Evolutionary conservation across 2,113 vertebrate genomes (phyloP), one percentile per base, ranked within the genome.

Genomic region (Actenoides lindsayi): DNA sequence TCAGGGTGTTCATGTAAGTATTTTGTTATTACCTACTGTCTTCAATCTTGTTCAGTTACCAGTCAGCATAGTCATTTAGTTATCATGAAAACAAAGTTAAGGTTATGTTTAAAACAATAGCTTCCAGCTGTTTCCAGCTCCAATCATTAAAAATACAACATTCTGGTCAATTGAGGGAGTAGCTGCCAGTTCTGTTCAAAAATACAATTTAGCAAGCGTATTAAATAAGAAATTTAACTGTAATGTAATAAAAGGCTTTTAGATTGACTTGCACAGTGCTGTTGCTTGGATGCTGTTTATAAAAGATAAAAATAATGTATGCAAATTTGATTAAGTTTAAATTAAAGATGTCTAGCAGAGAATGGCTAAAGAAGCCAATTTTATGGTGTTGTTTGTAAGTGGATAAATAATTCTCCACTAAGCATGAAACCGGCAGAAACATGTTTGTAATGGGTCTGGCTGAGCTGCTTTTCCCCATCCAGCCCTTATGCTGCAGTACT

Each of bases 271-370:
- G 23, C 78, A 71, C 56, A 75, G 59, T 73, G 30, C 48, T 85
- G 41, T 69, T 76, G 57, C 50, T 96, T 95, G 57, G 63, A 59
- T 96, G 92, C 93, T 97, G 94, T 84, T 83, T 88, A 94, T 67
- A 89, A 97, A 97, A 97, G 94, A 97, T 96, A 97, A 97, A 97
- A 95, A 96, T 96, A 97, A 97, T 96, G 16, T 93, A 96, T 97
- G 94, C 68, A 97, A 97, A 97, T 96, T 95, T 93, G 91, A 96
- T 95, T 37, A 90, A 92, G 62, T 53, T 96, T 78, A 79, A 97
- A 97, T 96, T 96, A 97, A 95, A 96, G 68, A 86, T 91, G 80
- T 91, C 94, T 97, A 93, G 68, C 62, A 93, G 89, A 96, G 68
- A 95, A 95, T 57, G 51, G 28, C 41, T 96, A 95, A 96, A 95